Evolutionary conservation across 1,140 invertebrate species (phyloP).

Genomic region (Mylabris phalerata): DNA sequence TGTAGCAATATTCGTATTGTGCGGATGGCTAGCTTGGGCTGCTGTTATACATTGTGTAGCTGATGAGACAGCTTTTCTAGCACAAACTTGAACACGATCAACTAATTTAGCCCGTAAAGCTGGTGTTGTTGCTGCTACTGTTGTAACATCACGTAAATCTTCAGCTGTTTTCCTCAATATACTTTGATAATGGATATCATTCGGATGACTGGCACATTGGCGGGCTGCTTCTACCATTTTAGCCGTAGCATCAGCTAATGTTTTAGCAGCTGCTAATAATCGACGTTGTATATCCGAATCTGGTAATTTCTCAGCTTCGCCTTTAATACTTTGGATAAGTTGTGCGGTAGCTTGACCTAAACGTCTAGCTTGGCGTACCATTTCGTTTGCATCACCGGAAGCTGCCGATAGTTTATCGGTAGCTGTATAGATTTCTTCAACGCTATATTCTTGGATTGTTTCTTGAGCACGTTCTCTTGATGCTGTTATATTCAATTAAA

Average conservation of each 20-base stretch:
- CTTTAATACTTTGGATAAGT: conserved; percentile 88
- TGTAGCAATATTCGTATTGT: conserved; percentile 62
- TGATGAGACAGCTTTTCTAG: conserved; percentile 79
- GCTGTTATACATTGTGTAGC: conserved; percentile 87
- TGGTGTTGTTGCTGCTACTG: conserved; percentile 66
- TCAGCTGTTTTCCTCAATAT: conserved; percentile 82
- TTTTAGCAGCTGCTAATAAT: conserved; percentile 84
- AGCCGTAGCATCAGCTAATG: conserved; percentile 91
- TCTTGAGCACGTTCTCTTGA: conserved; percentile 46
- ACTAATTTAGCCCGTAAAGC: conserved; percentile 74
- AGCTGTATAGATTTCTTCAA: conserved; percentile 84
- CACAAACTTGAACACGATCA: conserved; percentile 66
- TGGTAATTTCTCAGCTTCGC: conserved; percentile 82
- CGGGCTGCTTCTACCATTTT: conserved; percentile 95
- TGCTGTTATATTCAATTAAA: not conserved
- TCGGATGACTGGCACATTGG: conserved; percentile 77
- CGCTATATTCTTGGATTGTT: conserved; percentile 63
- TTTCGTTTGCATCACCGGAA: conserved; percentile 79
- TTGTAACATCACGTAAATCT: conserved; percentile 83
- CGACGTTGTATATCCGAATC: conserved; percentile 85
- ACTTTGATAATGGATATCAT: conserved; percentile 77
- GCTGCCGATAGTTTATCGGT: conserved; percentile 84
- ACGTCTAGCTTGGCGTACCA: conserved; percentile 90
- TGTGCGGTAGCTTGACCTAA: conserved; percentile 88
- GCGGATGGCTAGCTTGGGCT: conserved; percentile 58